Base-by-base conservation (phyloP, 2,113 vertebrate genomes). In the Protobothrops flavoviridis region DNA sequence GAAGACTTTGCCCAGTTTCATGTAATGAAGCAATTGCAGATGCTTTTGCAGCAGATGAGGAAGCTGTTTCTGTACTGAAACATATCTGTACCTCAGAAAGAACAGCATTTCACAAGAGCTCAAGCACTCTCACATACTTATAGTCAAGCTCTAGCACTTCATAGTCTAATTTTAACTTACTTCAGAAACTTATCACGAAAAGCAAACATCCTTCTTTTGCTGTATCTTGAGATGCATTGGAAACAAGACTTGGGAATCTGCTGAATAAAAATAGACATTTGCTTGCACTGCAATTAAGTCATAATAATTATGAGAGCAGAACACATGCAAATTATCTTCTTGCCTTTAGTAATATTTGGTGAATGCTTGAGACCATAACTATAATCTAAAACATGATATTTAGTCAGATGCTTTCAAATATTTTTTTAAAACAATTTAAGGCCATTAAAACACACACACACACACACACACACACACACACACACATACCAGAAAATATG, bases 221-320 rank as follows among this genome's bases (percentile, higher is more conserved):
- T 26, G 45, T 87, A 87, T 52, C 88, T 85, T 55, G 15, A 50
- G 48, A 43, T 33, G 0, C 48, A 15, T 11, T 57, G 53, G 43
- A 90, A 81, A 48, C 53, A 39, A 29, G 50, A 59, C 26, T 85
- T 90, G 50, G 24, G n/a, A 90, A 55, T 45, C n/a, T 90, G 92
- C 55, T 93, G 43, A 85, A 90, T 90, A 86, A 86, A 88, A 89
- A 53, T 53, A 89, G 57, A 45, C 4, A 90, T 93, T 90, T 87
- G 56, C 74, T 48, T 43, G n/a, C 81, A 93, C 45, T 64, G 45
- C 86, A 93, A 89, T 93, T 93, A 93, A 93, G n/a, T 45, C 81
- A 69, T 86, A 93, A 93, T 87, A 90, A 90, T 90, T 90, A 90
- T 45, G 56, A 61, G 33, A 90, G 89, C 20, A 93, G 52, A 87